These are phyloP conservation scores for Drosophila demipolita DNA, from an alignment of 2,888 invertebrate species.

Conservation along the genomic window DNA sequence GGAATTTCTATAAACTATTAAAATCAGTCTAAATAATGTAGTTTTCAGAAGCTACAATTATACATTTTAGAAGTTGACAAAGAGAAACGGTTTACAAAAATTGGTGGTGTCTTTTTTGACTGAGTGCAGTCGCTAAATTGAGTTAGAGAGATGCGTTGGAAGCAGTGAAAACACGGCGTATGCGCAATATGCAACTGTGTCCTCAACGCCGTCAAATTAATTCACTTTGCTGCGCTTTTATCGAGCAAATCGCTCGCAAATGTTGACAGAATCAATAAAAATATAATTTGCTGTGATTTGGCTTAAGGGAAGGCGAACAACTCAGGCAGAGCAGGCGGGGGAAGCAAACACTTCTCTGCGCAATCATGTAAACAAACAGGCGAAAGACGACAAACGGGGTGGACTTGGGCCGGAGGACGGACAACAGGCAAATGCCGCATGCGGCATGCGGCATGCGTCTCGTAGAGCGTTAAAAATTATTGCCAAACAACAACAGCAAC, in stretches of 20 bases:
- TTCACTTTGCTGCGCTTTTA: slow-evolving; percentile 70
- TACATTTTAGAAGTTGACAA: neutral
- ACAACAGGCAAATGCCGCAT: slow-evolving; percentile 61
- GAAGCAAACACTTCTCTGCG: slow-evolving; percentile 65
- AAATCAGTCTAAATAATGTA: no score
- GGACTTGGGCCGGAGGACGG: slow-evolving; percentile 8
- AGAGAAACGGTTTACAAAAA: neutral
- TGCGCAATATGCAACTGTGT: slow-evolving; percentile 52
- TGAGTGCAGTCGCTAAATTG: neutral
- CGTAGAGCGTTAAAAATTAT: slow-evolving; percentile 57
- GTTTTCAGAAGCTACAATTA: no score
- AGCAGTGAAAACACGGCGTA: slow-evolving; percentile 38
- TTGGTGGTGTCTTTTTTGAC: neutral
- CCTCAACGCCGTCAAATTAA: slow-evolving; percentile 62
- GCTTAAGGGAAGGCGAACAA: slow-evolving; percentile 65
- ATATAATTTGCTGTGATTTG: slow-evolving; percentile 79
- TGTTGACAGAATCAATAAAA: slow-evolving; percentile 75
- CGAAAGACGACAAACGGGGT: slow-evolving; percentile 20
- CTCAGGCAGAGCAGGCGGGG: slow-evolving; percentile 11
- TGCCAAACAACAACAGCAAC: slow-evolving; percentile 51
- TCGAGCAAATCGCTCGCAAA: slow-evolving; percentile 72
- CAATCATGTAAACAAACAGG: slow-evolving; percentile 77
- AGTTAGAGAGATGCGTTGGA: neutral
- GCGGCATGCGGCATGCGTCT: slow-evolving; percentile 70
- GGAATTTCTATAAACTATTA: no score